Percentiles rank a stretch among this genome's conserved stretches.
These are phyloP conservation scores for Cebidichthys violaceus DNA, from an alignment of 2,113 vertebrate species.

Conservation along the genomic window DNA sequence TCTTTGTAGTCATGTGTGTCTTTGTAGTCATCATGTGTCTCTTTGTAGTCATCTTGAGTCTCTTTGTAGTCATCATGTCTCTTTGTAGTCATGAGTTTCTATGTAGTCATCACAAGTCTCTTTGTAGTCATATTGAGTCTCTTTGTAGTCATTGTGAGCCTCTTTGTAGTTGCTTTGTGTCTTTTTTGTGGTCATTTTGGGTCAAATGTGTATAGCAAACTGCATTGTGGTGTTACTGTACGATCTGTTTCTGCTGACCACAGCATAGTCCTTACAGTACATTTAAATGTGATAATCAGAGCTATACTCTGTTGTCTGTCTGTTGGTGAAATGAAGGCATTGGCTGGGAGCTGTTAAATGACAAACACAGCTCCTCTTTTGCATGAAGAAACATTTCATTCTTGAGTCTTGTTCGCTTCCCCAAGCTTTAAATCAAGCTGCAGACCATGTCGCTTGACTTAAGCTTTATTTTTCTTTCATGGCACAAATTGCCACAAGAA, in stretches of 20 bases:
- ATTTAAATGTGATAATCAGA: neutral
- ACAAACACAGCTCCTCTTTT: neutral
- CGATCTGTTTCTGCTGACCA: neutral
- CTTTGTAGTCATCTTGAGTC: no score
- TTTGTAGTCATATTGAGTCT: no score
- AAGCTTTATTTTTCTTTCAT: neutral
- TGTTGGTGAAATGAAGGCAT: neutral
- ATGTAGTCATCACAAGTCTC: no score
- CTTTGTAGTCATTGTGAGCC: no score
- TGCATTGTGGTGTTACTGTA: neutral
- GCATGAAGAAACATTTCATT: neutral
- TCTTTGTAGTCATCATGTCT: no score
- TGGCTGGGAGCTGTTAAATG: neutral
- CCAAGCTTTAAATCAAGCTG: constrained; percentile 5
- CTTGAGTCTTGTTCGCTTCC: neutral
- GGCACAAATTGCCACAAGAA: neutral
- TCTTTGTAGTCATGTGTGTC: no score
- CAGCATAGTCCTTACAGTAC: neutral
- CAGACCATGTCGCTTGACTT: neutral
- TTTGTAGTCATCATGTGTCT: no score
- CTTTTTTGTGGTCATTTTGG: neutral
- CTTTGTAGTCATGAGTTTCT: no score
- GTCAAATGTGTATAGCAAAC: neutral
- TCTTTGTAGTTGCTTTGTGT: no score
- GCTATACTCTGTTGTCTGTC: neutral